These are phyloP conservation scores for Corynorhinus townsendii DNA, from an alignment of 2,113 vertebrate species.

Conservation along the genomic window DNA sequence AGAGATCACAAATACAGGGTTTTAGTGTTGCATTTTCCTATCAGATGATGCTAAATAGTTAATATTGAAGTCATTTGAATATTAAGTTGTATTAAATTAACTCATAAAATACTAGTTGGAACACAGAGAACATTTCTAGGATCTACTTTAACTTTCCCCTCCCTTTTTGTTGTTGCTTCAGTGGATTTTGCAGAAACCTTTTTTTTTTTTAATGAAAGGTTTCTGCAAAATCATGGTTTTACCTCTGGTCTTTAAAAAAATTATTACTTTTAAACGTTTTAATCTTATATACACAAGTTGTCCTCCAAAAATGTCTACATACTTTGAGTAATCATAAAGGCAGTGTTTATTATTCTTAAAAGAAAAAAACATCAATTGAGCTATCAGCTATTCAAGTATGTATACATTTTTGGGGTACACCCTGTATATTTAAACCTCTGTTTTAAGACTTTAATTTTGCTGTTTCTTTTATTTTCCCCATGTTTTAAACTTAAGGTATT, in stretches of 20 bases:
- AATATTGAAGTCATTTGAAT: slow-evolving; percentile 19
- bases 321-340: too few species aligned
- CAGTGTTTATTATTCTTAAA: too few species aligned
- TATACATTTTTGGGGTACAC: too few species aligned
- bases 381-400: too few species aligned
- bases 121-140: slow-evolving; percentile 7
- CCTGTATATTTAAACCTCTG: neutral
- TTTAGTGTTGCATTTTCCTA: slow-evolving; percentile 44
- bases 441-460: slow-evolving; percentile 41
- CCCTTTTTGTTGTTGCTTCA: slow-evolving; percentile 36
- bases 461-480: neutral
- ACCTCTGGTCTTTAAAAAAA: neutral
- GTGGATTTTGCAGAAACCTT: slow-evolving; percentile 25
- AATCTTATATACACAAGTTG: neutral
- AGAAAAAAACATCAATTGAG: too few species aligned
- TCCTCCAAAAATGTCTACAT: too few species aligned
- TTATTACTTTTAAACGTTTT: neutral
- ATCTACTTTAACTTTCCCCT: slow-evolving; percentile 36
- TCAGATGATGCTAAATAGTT: slow-evolving; percentile 24
- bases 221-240: neutral
- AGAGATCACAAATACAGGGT: neutral
- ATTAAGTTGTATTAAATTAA: neutral
- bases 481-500: slow-evolving; percentile 14
- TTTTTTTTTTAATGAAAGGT: neutral
- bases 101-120: slow-evolving; percentile 42